Percentiles rank a stretch among this genome's conserved stretches.
Evolutionary conservation across 2,113 vertebrate genomes (phyloP).

Genomic region (Callochromis pleurospilus): DNA sequence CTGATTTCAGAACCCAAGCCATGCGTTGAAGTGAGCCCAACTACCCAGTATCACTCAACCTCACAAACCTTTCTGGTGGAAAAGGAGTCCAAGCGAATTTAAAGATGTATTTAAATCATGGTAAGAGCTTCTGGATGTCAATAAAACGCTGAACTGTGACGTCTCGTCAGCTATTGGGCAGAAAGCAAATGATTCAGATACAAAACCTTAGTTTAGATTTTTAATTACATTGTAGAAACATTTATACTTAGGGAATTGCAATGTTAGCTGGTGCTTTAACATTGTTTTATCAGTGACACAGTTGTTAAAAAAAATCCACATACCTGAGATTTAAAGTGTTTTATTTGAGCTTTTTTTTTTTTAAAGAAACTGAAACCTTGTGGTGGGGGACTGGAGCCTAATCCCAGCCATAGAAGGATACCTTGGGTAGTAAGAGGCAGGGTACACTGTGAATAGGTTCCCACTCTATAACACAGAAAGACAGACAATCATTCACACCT

Average conservation of each 20-base stretch:
- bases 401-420: background rate
- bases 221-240: background rate
- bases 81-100: background rate
- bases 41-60: rapidly evolving
- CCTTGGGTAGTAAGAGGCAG: background rate
- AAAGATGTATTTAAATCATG: background rate
- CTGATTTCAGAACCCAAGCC: background rate
- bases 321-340: background rate
- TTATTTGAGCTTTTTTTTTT: background rate
- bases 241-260: background rate
- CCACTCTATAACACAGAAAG: background rate
- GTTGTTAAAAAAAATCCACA: background rate
- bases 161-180: background rate
- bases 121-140: background rate
- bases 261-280: background rate
- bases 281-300: background rate
- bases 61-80: background rate
- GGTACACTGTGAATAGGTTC: background rate
- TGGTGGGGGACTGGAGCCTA: background rate
- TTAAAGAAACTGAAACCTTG: background rate
- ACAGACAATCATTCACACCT: background rate
- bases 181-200: background rate
- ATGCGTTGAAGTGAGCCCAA: background rate
- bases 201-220: background rate
- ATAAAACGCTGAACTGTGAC: background rate